These are phyloP conservation scores for Osedax fenrisi DNA, from an alignment of 2,888 invertebrate genomes.

Conservation along the genomic window DNA sequence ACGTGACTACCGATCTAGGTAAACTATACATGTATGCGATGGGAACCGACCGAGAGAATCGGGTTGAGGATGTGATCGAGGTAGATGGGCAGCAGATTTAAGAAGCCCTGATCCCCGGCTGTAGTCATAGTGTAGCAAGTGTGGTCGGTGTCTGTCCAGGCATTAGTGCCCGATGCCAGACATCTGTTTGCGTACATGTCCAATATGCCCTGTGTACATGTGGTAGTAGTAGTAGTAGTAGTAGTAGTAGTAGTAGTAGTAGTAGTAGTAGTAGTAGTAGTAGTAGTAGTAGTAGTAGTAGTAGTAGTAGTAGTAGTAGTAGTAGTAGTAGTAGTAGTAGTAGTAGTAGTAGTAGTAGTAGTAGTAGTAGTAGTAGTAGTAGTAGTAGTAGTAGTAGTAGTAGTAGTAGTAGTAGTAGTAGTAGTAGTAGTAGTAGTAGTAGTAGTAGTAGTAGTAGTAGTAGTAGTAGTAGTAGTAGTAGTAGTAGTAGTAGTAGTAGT, in stretches of 20 bases:
- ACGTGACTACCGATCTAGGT: too few species aligned
- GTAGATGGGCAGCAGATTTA: conserved; percentile 76
- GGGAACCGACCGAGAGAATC: conserved; percentile 58
- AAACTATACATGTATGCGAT: too few species aligned
- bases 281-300: conserved; percentile 15
- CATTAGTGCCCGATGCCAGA: conserved; percentile 80
- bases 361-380: too few species aligned
- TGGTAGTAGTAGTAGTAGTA: conserved; percentile 23
- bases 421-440: too few species aligned
- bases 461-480: too few species aligned
- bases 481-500: too few species aligned
- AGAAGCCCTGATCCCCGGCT: conserved; percentile 73
- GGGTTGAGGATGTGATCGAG: conserved; percentile 78
- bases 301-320: conserved; percentile 20
- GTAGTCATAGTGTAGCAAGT: conserved; percentile 80
- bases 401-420: too few species aligned
- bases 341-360: too few species aligned
- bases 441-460: too few species aligned
- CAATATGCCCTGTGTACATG: conserved; percentile 59
- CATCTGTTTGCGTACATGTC: conserved; percentile 78
- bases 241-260: conserved; percentile 26
- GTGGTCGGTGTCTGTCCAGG: conserved; percentile 73
- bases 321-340: conserved; percentile 21
- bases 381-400: too few species aligned
- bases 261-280: conserved; percentile 25